Evolutionary conservation across 2,888 invertebrate species (phyloP).

Genomic region (Clusia tigrina): DNA sequence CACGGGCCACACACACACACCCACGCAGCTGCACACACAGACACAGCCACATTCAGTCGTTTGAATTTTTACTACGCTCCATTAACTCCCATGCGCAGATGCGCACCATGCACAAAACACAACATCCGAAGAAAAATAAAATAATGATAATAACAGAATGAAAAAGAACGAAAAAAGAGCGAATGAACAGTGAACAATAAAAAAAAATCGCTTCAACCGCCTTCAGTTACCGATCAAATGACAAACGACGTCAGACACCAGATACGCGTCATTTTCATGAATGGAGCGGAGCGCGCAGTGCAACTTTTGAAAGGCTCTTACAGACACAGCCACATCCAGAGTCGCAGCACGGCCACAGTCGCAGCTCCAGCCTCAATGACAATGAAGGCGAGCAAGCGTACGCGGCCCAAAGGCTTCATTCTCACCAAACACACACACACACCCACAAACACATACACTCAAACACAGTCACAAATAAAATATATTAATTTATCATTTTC

Average conservation of each 20-base stretch:
- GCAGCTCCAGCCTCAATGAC: background rate
- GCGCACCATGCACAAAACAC: background rate
- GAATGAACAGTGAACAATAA: background rate
- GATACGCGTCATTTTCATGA: slow-evolving; percentile 3
- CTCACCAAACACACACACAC: background rate
- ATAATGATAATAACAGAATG: background rate
- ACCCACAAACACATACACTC: background rate
- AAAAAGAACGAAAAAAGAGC: background rate
- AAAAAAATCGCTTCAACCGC: slow-evolving; percentile 37
- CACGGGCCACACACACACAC: slow-evolving; percentile 4
- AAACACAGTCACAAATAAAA: background rate
- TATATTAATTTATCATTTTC: slow-evolving; percentile 24
- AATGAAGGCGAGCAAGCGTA: slow-evolving; percentile 6
- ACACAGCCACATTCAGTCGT: background rate
- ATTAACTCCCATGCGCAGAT: slow-evolving; percentile 1
- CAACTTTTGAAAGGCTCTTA: background rate
- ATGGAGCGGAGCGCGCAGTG: background rate
- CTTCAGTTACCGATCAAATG: slow-evolving; percentile 48
- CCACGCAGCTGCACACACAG: background rate
- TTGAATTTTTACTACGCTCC: background rate
- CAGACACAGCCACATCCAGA: no score
- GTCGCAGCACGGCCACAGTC: background rate
- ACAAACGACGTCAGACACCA: slow-evolving; percentile 44
- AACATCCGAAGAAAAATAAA: slow-evolving; percentile 14
- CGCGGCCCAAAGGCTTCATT: no score